phyloP scores from a whole-genome alignment of 2,888 invertebrate genomes.

The Ptilodon capucinus region DNA sequence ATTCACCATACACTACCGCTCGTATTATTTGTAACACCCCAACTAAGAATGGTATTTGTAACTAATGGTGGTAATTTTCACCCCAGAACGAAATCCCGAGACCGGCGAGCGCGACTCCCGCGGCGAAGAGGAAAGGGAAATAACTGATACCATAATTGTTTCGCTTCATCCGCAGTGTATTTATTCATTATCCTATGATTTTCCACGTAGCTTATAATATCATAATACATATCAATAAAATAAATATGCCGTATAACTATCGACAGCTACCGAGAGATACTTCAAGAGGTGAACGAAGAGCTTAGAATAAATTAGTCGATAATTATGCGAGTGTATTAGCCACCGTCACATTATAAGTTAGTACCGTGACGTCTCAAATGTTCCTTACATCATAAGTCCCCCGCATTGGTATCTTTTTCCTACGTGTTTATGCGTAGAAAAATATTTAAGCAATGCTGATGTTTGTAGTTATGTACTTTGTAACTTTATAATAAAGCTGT shows the following conservation, averaged over 20 bases:
- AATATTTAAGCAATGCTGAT: constrained; percentile 43
- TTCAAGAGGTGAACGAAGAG: too few species aligned
- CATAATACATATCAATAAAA: constrained; percentile 77
- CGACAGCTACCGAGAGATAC: constrained; percentile 27
- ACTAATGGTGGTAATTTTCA: neutral
- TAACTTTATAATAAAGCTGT: constrained; percentile 73
- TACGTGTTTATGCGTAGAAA: constrained; percentile 37
- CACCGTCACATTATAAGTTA: constrained; percentile 51
- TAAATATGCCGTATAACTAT: constrained; percentile 54
- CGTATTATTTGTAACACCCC: too few species aligned
- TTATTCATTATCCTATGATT: constrained; percentile 71
- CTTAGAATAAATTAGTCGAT: constrained; percentile 31
- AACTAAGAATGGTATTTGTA: neutral
- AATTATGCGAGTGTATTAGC: constrained; percentile 50
- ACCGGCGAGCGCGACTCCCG: constrained; percentile 74
- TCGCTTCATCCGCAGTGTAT: constrained; percentile 73
- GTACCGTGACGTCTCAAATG: constrained; percentile 44
- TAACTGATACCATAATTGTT: constrained; percentile 66
- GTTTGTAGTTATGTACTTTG: constrained; percentile 64
- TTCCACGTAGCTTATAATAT: constrained; percentile 79
- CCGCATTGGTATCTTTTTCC: constrained; percentile 32
- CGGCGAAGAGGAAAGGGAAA: constrained; percentile 79
- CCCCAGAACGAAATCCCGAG: constrained; percentile 61
- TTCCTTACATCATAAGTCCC: constrained; percentile 45
- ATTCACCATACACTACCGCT: too few species aligned